Evolutionary conservation across 2,797 vertebrate species (phyloP).

Genomic region (Falco naumanni): DNA sequence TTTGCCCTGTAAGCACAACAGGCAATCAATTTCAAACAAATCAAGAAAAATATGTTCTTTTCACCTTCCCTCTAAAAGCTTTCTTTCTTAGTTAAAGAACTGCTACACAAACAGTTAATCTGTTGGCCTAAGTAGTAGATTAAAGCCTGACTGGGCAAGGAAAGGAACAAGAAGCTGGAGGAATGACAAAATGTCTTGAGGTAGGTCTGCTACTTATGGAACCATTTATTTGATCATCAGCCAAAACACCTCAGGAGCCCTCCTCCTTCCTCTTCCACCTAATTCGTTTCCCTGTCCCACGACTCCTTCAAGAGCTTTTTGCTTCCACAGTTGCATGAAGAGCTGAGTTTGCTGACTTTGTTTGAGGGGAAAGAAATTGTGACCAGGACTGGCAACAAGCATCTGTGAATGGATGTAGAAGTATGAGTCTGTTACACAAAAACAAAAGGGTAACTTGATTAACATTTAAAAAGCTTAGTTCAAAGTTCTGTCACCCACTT

Average conservation of each 20-base stretch:
- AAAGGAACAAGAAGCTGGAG: neutral
- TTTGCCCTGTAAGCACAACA: neutral
- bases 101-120: neutral
- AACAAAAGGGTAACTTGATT: neutral
- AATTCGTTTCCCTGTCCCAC: neutral
- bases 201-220: neutral
- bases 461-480: constrained; percentile 1
- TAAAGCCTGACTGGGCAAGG: neutral
- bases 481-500: neutral
- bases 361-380: constrained; percentile 12
- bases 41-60: neutral
- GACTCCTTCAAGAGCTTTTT: neutral
- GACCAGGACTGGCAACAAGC: neutral
- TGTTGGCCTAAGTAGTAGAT: neutral
- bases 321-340: neutral
- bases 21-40: neutral
- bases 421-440: neutral
- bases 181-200: neutral
- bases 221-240: neutral
- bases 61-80: neutral
- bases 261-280: neutral
- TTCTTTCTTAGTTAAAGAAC: neutral
- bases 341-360: neutral
- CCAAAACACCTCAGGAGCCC: constrained; percentile 1
- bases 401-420: neutral